phyloP scores from a whole-genome alignment of 2,113 vertebrate genomes.

The Epinephelus cyanopodus region DNA sequence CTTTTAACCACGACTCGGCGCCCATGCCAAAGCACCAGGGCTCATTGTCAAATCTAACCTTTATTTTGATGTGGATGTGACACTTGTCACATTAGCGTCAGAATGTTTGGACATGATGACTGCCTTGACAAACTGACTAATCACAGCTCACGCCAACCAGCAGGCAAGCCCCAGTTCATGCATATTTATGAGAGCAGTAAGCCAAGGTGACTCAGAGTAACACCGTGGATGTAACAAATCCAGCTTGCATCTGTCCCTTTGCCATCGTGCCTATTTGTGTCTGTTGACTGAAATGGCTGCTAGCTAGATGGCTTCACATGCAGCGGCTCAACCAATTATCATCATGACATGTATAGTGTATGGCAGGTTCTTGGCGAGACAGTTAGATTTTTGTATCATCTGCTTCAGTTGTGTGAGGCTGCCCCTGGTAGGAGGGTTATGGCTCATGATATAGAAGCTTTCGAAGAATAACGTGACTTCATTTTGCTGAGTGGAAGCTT shows the following conservation, averaged over 20 bases:
- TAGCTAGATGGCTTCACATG: slow-evolving; percentile 35
- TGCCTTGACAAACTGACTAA: slow-evolving; percentile 42
- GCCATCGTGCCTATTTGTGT: slow-evolving; percentile 26
- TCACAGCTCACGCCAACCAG: slow-evolving; percentile 24
- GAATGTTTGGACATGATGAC: slow-evolving; percentile 25
- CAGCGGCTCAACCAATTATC: slow-evolving; percentile 26
- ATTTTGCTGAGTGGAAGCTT: slow-evolving; percentile 35
- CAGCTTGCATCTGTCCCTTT: slow-evolving; percentile 31
- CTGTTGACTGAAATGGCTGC: slow-evolving; percentile 53
- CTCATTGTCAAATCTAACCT: not conserved
- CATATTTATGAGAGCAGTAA: slow-evolving; percentile 53
- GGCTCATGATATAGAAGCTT: slow-evolving; percentile 32
- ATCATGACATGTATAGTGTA: slow-evolving; percentile 21
- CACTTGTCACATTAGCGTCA: slow-evolving; percentile 18
- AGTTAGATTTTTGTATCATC: slow-evolving; percentile 30
- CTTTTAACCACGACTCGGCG: too few relatives aligned
- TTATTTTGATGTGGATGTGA: slow-evolving; percentile 17
- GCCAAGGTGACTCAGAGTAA: slow-evolving; percentile 58
- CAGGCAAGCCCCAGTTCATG: slow-evolving; percentile 22
- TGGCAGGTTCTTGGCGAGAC: slow-evolving; percentile 54
- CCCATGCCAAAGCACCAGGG: not conserved
- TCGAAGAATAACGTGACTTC: slow-evolving; percentile 36
- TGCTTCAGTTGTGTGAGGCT: slow-evolving; percentile 27
- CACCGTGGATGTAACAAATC: slow-evolving; percentile 38
- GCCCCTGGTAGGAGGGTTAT: slow-evolving; percentile 2